Evolutionary conservation across 2,113 vertebrate species (phyloP), one percentile per base, ranked within the genome.

Genomic region (Gallinago media): DNA sequence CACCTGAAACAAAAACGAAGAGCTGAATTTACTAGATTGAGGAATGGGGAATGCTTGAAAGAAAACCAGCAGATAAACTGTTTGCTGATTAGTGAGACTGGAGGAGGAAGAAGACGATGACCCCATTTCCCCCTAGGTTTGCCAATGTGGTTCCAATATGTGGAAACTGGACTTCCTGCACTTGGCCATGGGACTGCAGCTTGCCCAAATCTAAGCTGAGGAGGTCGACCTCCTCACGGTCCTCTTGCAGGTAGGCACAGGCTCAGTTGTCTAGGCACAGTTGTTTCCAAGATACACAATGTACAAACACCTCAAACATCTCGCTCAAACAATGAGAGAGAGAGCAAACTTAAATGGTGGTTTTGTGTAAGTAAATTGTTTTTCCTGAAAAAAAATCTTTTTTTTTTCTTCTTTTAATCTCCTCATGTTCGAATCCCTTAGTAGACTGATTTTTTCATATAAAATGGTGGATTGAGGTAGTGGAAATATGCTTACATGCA

Each of bases 71-170:
- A 76, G 12, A 75, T 23, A 62, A 72, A 40, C 1, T 0, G 3
- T 58, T 74, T 67, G 18, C 36, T 59, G 13, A 36, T 42, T 59
- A 74, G 15, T 2, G 7, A 68, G 47, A 34, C 18, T 47, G 34
- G 21, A 81, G 32, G 38, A 85, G 7, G 58, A 61, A 15, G 23
- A 62, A 40, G 36, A 29, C 13, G 36, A 55, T 19, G 7, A 63
- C 9, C 12, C 16, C 1, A 2, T 84, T 89, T 80, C 1, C 12
- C n/a, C 4, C 8, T 9, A 65, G 22, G 7, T 52, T 68, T 88
- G 40, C 34, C 13, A 63, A 1, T 0, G 0, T 2, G 2, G 22
- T 76, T 87, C 42, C 25, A 68, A 63, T 42, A 77, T 26, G 8
- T 36, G 49, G 22, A 27, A 71, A 38, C 26, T n/a, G 26, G 4